Conservation (phyloP, 2,888 invertebrate species). For the Diachrysia chrysitis region DNA sequence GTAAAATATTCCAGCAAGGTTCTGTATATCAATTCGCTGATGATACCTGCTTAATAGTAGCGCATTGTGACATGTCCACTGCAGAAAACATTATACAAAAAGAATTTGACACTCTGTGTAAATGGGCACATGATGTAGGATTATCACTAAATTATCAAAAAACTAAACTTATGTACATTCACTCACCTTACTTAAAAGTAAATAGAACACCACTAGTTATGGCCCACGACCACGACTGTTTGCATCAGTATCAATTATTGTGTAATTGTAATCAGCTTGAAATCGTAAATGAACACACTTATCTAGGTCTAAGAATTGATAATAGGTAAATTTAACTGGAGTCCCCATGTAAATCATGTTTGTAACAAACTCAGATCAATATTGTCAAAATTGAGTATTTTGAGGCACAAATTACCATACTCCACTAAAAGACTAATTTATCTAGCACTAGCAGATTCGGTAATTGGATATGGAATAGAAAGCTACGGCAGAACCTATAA, state of each 20-base stretch:
- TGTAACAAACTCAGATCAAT: conserved; percentile 5
- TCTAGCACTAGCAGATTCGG: conserved; percentile 7
- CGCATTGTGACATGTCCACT: conserved; percentile 1
- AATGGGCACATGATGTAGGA: conserved; percentile 15
- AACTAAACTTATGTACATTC: conserved; percentile 17
- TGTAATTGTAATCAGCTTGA: conserved; percentile 9
- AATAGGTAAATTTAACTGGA: conserved; percentile 12
- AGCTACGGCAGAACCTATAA: conserved; percentile 1
- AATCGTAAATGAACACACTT: conserved; percentile 1
- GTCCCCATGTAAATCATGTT: background rate
- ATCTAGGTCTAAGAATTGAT: conserved; percentile 16
- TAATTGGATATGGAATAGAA: background rate
- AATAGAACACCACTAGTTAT: background rate
- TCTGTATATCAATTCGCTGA: conserved; percentile 18
- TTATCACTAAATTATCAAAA: conserved; percentile 7
- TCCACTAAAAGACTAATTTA: conserved; percentile 5
- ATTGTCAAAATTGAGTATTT: conserved; percentile 3
- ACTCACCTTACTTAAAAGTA: conserved; percentile 12
- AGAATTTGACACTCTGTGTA: conserved; percentile 13
- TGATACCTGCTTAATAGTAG: conserved; percentile 10
- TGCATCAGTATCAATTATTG: conserved; percentile 5
- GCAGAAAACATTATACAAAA: conserved; percentile 10
- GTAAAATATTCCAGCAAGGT: conserved; percentile 12
- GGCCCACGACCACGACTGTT: conserved; percentile 9
- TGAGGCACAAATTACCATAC: conserved; percentile 15